phyloP scores from a whole-genome alignment of 2,113 vertebrate species.

The Mugil cephalus region DNA sequence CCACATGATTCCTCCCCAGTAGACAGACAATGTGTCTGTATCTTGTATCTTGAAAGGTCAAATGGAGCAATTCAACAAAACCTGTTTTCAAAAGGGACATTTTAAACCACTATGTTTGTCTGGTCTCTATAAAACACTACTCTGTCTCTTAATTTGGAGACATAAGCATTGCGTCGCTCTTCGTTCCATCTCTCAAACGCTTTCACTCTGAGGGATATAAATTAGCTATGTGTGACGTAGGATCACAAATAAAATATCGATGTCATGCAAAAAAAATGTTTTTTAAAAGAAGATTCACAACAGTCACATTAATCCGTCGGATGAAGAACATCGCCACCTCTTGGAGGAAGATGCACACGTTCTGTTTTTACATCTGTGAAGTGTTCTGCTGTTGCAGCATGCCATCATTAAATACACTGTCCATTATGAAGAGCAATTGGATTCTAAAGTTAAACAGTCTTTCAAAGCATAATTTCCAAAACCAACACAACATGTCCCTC shows the following conservation, averaged over 20 bases:
- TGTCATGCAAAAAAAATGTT: background rate
- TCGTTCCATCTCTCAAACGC: background rate
- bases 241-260: background rate
- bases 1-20: background rate
- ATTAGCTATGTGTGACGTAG: background rate
- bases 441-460: no score
- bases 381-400: background rate
- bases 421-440: no score
- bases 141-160: background rate
- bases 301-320: background rate
- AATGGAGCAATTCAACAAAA: background rate
- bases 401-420: background rate
- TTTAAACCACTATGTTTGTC: background rate
- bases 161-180: background rate
- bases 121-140: no score
- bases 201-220: background rate
- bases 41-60: background rate
- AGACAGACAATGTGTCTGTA: background rate
- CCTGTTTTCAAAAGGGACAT: background rate
- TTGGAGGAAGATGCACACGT: conserved; percentile 37
- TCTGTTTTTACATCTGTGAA: background rate
- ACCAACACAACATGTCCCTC: no score
- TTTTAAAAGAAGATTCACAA: background rate
- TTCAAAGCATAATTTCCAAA: no score
- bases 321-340: conserved; percentile 43